Evolutionary conservation across 2,888 invertebrate species (phyloP), one percentile per base, ranked within the genome.

Genomic region (Oxytorus armatus): DNA sequence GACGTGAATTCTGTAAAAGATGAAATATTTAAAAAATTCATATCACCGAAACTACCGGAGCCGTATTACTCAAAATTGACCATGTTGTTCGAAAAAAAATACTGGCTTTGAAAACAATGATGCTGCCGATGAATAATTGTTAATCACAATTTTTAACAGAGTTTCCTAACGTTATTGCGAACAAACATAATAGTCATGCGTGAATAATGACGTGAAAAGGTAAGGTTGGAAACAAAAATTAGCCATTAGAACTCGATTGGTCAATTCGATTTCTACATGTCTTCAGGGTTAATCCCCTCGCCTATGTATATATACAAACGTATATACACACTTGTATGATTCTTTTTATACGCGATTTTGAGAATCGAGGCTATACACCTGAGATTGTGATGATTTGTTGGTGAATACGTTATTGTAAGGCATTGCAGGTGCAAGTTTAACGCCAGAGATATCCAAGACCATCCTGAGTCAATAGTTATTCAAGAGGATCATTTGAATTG

Each of bases 361-460:
- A 77, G 55, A 66, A 69, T 77, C 73, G 73, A 73, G 63, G 73
- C 77, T 63, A 42, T 49, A 33, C 18, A 77, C 55, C 53, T 53
- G 77, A 73, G 66, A 73, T 80, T 77, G 59, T 47, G 68, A 77
- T 68, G 61, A 53, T 57, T n/a, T 61, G 63, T 39, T 47, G 23
- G 73, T 73, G n/a, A 68, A 53, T 68, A 49, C 51, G 57, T 76
- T 66, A 72, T 42, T 66, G 47, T 42, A 49, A 63, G 33, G 23
- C 63, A 23, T 55, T 36, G 69, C 39, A 36, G 53, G 53, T 70
- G 70, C 65, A 70, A 65, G 70, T 44, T 42, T 69, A 14, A n/a
- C 4, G n/a, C 25, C 14, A 33, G 11, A 2, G 29, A 25, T 18
- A 65, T 18, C 0, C 21, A 11, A 1, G 33, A 65, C n/a, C 4